Base-by-base conservation (phyloP, 2,113 vertebrate genomes). In the Cyanoramphus novaezelandiae region DNA sequence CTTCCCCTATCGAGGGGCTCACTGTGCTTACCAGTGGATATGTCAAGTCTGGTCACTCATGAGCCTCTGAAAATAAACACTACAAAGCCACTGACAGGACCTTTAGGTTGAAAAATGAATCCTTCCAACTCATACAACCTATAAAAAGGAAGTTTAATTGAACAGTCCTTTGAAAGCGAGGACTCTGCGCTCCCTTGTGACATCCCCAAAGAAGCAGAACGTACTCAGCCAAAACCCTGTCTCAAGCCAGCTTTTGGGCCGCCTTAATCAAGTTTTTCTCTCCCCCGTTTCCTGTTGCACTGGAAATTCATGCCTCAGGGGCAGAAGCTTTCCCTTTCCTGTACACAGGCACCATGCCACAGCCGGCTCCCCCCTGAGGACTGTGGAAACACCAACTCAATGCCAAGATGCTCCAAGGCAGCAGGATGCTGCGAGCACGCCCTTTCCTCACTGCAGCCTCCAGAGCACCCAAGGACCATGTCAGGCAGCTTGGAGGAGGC, bases 21-120 rank as follows among this genome's bases (percentile, higher is more conserved):
- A 39, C 62, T 49, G 64, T 92, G 82, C 96, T 98, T 97, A 99
- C 98, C 98, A 98, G 98, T 98, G 96, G 99, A 98, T 94, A 99
- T 98, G 95, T 99, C 98, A 97, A 98, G 98, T 94, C 98, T 97
- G 68, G 98, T 98, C 91, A 98, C 98, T 93, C 98, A 98, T 20
- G 98, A 98, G 95, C 98, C 98, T 97, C 98, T 99, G 97, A 93
- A 97, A 98, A 97, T 43, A 96, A 97, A 80, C 84, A 94, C 57
- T 90, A 71, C 47, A 88, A 65, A 91, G 70, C 57, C 57, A 86
- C 49, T 76, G 86, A 92, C 77, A 94, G 74, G 46, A 67, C 67
- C 76, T 95, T 93, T 64, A 92, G 28, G 27, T 74, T 87, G 87
- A 93, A 84, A 94, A 96, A 90, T 81, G 65, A 76, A 69, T 76